A percentile compares a stretch with the other conserved stretches of the same genome.
Conservation (phyloP, 2,113 vertebrate species). For the Leucopsar rothschildi region DNA sequence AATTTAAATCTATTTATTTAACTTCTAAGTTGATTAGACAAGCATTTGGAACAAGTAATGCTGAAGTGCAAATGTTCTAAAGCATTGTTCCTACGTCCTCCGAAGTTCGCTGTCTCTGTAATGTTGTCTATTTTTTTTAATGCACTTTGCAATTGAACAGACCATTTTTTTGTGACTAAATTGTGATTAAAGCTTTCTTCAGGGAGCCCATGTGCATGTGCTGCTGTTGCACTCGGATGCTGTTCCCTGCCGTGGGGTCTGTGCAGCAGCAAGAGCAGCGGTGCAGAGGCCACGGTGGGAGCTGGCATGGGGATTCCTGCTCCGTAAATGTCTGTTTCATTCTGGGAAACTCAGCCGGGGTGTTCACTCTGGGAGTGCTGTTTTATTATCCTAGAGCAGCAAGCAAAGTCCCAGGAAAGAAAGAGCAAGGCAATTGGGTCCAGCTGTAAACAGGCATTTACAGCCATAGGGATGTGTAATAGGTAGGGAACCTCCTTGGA, state of each 20-base stretch:
- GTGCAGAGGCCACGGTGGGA: neutral
- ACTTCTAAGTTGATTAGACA: neutral
- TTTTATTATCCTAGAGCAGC: neutral
- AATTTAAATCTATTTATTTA: neutral
- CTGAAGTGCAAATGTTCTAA: neutral
- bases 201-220: fast-evolving
- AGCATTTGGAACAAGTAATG: neutral
- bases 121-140: neutral
- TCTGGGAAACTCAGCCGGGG: neutral
- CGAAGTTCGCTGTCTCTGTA: neutral
- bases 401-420: neutral
- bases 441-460: constrained; percentile 34
- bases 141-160: neutral
- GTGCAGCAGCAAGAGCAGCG: neutral
- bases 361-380: neutral
- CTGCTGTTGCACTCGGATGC: neutral
- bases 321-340: constrained; percentile 52
- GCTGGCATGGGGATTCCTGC: neutral
- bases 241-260: neutral
- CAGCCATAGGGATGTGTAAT: neutral
- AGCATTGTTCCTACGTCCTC: neutral
- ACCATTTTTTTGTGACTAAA: neutral
- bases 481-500: constrained; percentile 35
- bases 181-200: neutral
- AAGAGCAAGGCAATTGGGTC: neutral